Base-by-base conservation (phyloP, 2,113 vertebrate genomes). In the Condylura cristata region DNA sequence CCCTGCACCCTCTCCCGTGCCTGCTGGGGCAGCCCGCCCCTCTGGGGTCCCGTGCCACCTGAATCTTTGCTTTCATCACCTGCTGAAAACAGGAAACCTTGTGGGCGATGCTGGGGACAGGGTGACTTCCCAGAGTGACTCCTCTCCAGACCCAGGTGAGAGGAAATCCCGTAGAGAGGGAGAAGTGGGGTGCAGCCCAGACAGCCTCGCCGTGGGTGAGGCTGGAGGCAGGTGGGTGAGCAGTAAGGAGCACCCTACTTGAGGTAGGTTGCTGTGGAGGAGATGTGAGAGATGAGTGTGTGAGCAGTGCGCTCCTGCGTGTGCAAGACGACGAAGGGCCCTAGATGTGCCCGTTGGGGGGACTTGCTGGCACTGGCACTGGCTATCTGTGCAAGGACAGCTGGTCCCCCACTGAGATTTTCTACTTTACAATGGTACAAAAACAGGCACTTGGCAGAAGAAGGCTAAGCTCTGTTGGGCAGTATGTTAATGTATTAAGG, bases 261-360 rank as follows among this genome's bases (percentile, higher is more conserved):
- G 48, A 56, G 53, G 5, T 1, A 16, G 44, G 39, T 44, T 53
- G 14, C 28, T n/a, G n/a, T n/a, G n/a, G n/a, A n/a, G n/a, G n/a
- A n/a, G n/a, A n/a, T n/a, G n/a, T n/a, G 46, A 12, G 7, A 8
- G 46, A 6, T 48, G 12, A 48, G 46, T 48, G 46, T 8, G 75
- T 63, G 75, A 72, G 34, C 3, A 12, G 56, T 2, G 17, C 5
- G 26, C 39, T 60, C 51, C 61, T 7, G 5, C 3, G 6, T 44
- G 2, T 60, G 6, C 11, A 60, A 10, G 28, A 37, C 26, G 12
- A 51, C 1, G 0, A 14, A 11, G 74, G 34, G 46, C n/a, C 4
- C 3, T 12, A 17, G 24, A 48, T 28, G 28, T 3, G 5, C 14
- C 7, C 18, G 2, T 16, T 1, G 20, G n/a, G 39, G 18, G 22